A percentile compares a stretch with the other conserved stretches of the same genome.
phyloP scores from a whole-genome alignment of 2,113 vertebrate species.

The Perognathus longimembris region DNA sequence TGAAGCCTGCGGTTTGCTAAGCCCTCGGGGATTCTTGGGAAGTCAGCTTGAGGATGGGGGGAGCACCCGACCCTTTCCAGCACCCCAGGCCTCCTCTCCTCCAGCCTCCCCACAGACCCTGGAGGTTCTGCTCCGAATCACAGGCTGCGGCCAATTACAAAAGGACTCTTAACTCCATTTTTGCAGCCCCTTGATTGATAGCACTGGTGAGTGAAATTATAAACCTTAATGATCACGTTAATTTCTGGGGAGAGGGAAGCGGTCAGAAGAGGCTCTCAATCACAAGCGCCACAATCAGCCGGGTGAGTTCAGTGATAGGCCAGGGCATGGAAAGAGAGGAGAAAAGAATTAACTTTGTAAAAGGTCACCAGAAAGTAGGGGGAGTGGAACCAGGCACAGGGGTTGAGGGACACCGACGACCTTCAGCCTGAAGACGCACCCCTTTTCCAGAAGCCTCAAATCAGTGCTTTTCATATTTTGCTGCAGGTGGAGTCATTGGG shows the following conservation, averaged over 20 bases:
- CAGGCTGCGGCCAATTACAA: conserved; percentile 80
- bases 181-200: conserved; percentile 81
- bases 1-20: background rate
- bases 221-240: conserved; percentile 83
- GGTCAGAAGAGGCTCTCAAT: conserved; percentile 83
- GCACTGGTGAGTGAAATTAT: conserved; percentile 84
- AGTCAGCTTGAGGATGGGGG: background rate
- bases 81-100: conserved; percentile 13
- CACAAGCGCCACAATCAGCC: conserved; percentile 78
- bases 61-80: background rate
- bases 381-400: background rate
- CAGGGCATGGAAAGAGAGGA: conserved; percentile 40
- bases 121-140: conserved; percentile 60
- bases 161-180: conserved; percentile 81
- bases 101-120: conserved; percentile 48
- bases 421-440: background rate
- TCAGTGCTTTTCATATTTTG: background rate
- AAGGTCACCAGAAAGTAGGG: conserved; percentile 69
- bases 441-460: background rate
- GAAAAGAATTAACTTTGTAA: conserved; percentile 79
- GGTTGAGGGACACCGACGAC: background rate
- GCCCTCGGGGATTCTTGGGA: background rate
- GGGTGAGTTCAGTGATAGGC: conserved; percentile 77
- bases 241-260: conserved; percentile 81
- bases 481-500: background rate